phyloP scores from a whole-genome alignment of 2,888 invertebrate species.

The Noctua janthe region DNA sequence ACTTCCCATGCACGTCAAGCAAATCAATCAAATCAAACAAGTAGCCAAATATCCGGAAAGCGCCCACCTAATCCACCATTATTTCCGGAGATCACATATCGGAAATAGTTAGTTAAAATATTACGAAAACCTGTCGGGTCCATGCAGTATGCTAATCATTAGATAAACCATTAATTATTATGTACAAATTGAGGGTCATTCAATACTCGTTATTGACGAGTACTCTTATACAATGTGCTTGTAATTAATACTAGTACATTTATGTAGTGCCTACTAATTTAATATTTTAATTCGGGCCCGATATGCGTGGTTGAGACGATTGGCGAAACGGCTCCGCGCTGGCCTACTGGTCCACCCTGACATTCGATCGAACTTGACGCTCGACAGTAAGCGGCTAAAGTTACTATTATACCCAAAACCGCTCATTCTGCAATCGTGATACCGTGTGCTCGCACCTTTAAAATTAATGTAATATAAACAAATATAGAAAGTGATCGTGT shows the following conservation, averaged over 20 bases:
- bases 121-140: neutral
- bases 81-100: constrained; percentile 21
- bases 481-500: constrained; percentile 53
- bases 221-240: neutral
- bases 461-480: constrained; percentile 46
- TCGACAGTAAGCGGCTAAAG: constrained; percentile 69
- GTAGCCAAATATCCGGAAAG: neutral
- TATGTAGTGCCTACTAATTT: neutral
- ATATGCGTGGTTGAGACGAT: constrained; percentile 49
- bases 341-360: constrained; percentile 79
- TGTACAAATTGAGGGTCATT: constrained; percentile 28
- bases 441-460: constrained; percentile 63
- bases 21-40: constrained; percentile 22
- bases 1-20: neutral
- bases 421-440: constrained; percentile 68
- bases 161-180: neutral
- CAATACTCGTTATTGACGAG: constrained; percentile 12
- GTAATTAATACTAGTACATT: neutral
- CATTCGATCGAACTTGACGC: constrained; percentile 79
- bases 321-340: constrained; percentile 62
- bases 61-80: neutral
- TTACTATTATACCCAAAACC: constrained; percentile 62
- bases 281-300: constrained; percentile 35
- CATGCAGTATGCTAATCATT: constrained; percentile 4
- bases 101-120: neutral